Evolutionary conservation across 2,888 invertebrate genomes (phyloP).

Genomic region (Phlogophora meticulosa): DNA sequence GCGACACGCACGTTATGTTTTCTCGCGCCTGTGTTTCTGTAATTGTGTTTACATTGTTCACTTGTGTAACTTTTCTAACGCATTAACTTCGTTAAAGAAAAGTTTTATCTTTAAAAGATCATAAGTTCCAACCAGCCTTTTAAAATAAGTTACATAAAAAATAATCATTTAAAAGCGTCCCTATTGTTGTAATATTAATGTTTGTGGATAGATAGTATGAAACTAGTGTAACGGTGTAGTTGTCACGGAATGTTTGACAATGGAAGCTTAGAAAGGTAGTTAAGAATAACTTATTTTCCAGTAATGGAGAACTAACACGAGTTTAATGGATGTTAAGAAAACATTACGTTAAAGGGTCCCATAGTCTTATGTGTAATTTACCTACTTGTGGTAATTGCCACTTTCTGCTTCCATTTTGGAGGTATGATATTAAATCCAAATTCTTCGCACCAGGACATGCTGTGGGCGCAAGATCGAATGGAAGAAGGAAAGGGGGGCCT

Average conservation of each 20-base stretch:
- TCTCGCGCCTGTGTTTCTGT: too few species aligned
- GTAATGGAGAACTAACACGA: neutral
- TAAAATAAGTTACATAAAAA: slow-evolving; percentile 29
- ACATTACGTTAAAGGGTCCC: neutral
- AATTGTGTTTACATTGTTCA: too few species aligned
- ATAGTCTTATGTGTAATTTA: too few species aligned
- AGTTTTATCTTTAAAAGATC: neutral
- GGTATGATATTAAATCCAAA: too few species aligned
- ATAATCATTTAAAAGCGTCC: slow-evolving; percentile 5
- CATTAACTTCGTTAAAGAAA: neutral
- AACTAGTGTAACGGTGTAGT: slow-evolving; percentile 2
- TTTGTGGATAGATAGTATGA: neutral
- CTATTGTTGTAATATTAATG: slow-evolving; percentile 37
- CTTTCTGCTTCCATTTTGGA: too few species aligned
- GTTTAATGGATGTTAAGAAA: neutral
- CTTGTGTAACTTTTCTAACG: neutral
- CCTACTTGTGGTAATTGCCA: too few species aligned
- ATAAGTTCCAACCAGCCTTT: slow-evolving; percentile 5
- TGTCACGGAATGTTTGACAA: slow-evolving; percentile 22
- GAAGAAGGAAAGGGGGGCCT: too few species aligned
- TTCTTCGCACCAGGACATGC: too few species aligned
- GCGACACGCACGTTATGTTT: too few species aligned
- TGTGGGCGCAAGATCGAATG: too few species aligned
- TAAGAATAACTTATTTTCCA: neutral
- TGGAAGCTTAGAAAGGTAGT: slow-evolving; percentile 7